These are phyloP conservation scores for Platichthys stellatus DNA, from an alignment of 2,113 vertebrate species.

Conservation along the genomic window DNA sequence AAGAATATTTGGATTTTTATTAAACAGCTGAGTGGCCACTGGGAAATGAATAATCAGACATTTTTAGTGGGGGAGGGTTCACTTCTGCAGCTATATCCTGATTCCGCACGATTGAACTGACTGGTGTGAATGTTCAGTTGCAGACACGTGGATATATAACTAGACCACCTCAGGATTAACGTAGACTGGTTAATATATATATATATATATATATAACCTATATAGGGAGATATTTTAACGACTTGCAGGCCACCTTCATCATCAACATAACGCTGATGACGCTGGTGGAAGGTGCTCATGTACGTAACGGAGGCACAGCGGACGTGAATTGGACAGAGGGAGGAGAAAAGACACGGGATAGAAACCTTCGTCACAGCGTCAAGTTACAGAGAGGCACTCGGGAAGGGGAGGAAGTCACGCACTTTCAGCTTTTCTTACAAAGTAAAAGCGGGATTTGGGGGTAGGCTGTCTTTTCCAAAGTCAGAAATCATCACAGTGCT, in stretches of 20 bases:
- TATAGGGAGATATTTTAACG: slow-evolving; percentile 28
- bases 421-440: not conserved
- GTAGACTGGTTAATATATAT: slow-evolving; percentile 41
- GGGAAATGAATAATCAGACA: not conserved
- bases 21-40: not conserved
- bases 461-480: not conserved
- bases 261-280: slow-evolving; percentile 72
- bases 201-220: slow-evolving; percentile 5
- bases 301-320: slow-evolving; percentile 80
- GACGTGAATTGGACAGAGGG: slow-evolving; percentile 75
- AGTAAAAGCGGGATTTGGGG: not conserved
- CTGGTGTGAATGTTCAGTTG: not conserved
- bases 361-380: slow-evolving; percentile 57
- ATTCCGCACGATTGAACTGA: not conserved
- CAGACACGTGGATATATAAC: not conserved
- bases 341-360: slow-evolving; percentile 69
- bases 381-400: not conserved
- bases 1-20: not conserved
- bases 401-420: not conserved
- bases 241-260: slow-evolving; percentile 44
- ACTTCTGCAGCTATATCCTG: not conserved
- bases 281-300: slow-evolving; percentile 57
- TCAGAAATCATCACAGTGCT: not conserved
- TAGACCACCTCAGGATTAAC: slow-evolving; percentile 17
- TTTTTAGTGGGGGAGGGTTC: not conserved